Conservation (phyloP, 2,113 vertebrate genomes). For the Uria lomvia region DNA sequence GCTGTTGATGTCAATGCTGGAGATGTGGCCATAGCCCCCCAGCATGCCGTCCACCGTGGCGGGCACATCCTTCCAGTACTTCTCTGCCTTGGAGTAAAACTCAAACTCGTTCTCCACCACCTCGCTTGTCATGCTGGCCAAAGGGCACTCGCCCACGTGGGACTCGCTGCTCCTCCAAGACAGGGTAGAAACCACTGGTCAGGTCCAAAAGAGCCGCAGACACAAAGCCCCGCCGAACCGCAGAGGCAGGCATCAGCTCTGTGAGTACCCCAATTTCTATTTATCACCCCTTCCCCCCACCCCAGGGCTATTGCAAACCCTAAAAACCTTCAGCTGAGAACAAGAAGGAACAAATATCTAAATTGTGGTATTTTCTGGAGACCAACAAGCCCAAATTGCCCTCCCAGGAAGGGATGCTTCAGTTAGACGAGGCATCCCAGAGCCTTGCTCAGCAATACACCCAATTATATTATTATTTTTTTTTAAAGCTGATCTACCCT, state of each 20-base stretch:
- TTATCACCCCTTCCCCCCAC: background rate
- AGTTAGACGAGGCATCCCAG: background rate
- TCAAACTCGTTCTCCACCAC: slow-evolving; percentile 77
- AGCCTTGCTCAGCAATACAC: background rate
- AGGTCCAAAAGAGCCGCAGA: accelerated
- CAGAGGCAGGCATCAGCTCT: background rate
- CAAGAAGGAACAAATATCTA: background rate
- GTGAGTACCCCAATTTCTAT: background rate
- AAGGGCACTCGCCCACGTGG: accelerated
- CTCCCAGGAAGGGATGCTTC: background rate
- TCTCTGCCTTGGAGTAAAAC: slow-evolving; percentile 92
- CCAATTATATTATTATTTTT: background rate
- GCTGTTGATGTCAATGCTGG: slow-evolving; percentile 90
- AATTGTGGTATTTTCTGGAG: background rate
- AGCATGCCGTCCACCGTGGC: slow-evolving; percentile 96
- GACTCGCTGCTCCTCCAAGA: background rate
- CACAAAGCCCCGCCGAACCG: accelerated
- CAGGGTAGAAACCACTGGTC: background rate
- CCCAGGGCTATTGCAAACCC: background rate
- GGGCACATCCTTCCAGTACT: slow-evolving; percentile 89
- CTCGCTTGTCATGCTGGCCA: slow-evolving; percentile 79
- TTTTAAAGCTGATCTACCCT: background rate
- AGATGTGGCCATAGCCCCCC: slow-evolving; percentile 95
- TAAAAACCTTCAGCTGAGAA: background rate
- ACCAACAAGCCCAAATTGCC: background rate